Conservation (phyloP, 2,113 vertebrate species). For the Malurus cyaneus region DNA sequence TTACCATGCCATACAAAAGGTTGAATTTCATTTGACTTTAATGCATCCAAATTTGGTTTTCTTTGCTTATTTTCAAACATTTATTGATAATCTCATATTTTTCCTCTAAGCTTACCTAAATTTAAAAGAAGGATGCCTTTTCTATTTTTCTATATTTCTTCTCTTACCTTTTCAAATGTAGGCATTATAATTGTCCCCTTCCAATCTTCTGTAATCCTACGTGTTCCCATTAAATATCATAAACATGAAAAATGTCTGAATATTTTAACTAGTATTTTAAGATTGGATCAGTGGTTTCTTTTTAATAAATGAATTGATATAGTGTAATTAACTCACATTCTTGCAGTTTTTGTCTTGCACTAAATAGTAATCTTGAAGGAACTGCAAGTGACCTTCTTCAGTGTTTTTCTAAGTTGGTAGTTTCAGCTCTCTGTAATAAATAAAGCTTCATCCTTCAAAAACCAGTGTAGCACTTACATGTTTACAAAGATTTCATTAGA, state of each 20-base stretch:
- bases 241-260: not conserved
- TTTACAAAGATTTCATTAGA: constrained; percentile 9
- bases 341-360: not conserved
- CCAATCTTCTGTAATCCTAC: not conserved
- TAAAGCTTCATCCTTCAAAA: not conserved
- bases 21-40: not conserved
- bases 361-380: not conserved
- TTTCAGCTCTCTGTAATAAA: not conserved
- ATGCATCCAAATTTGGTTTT: not conserved
- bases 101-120: not conserved
- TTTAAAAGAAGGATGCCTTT: not conserved
- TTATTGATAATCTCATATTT: not conserved
- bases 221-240: not conserved
- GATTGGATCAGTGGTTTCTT: not conserved
- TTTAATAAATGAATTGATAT: not conserved
- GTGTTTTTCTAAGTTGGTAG: not conserved
- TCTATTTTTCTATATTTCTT: not conserved
- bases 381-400: not conserved
- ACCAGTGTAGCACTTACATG: not conserved
- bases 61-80: not conserved
- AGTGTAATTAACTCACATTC: not conserved
- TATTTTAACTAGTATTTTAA: not conserved
- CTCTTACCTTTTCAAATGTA: not conserved
- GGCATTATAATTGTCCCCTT: not conserved
- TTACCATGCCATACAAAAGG: not conserved